Evolutionary conservation across 2,888 invertebrate genomes (phyloP), one percentile per base, ranked within the genome.

Genomic region (Branchinecta sandiegonensis): DNA sequence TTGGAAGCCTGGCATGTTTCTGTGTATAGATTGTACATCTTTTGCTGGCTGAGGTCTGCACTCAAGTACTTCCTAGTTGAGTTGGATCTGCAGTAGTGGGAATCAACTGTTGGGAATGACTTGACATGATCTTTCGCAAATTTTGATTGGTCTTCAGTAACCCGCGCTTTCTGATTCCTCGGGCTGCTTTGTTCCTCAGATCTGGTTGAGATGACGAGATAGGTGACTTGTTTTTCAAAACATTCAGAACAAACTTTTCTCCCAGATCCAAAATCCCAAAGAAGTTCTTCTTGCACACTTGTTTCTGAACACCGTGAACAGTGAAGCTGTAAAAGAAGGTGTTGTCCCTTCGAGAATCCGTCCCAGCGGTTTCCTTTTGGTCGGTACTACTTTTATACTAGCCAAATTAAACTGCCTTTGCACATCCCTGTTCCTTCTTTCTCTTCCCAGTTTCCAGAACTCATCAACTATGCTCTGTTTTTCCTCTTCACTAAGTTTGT

Each of bases 31-130:
- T 48, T 48, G 50, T 48, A 48, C 50, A 48, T 48, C 50, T 48
- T 48, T 48, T 48, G 50, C n/a, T 48, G 50, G 50, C 50, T 48
- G 50, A 48, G 50, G 50, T 48, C 50, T n/a, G 50, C 50, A 48
- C 50, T 48, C 50, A 48, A 48, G 11, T 48, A 48, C 50, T 48
- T 48, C n/a, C n/a, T 48, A 48, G 50, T 48, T 48, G 50, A 48
- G 50, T 48, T 48, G 50, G 50, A 48, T 48, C 50, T 48, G n/a
- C 50, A 48, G 50, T 48, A 48, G 50, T 48, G 50, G 50, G 50
- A 48, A 48, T 48, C 50, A 48, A 48, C 50, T 48, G 50, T n/a
- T 48, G 50, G 50, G 50, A 48, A 48, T n/a, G 11, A 48, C 50
- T 48, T 48, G 50, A 48, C 50, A 48, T 48, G 50, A 48, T 48